A percentile compares a stretch with the other conserved stretches of the same genome.
Conservation (phyloP, 2,797 vertebrate species). For the Malurus leucopterus region DNA sequence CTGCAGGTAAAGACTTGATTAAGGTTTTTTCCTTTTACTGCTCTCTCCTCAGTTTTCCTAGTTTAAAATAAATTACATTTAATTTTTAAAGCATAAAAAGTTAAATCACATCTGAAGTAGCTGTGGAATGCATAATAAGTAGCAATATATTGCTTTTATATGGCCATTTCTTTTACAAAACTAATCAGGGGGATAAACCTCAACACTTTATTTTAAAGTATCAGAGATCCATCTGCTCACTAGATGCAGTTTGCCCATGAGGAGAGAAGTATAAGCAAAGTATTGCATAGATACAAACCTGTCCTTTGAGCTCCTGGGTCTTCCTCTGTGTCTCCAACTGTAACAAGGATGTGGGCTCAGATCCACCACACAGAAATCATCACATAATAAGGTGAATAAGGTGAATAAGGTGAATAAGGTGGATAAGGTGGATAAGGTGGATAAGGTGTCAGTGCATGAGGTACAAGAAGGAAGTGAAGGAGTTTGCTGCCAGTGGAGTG, state of each 20-base stretch:
- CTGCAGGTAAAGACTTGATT: not conserved
- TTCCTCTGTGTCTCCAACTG: not conserved
- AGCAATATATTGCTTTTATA: not conserved
- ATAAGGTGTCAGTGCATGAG: not conserved
- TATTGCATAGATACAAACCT: not conserved
- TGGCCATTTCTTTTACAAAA: not conserved
- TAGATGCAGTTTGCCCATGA: not conserved
- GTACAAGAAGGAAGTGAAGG: not conserved
- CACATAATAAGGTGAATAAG: no score
- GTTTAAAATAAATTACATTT: not conserved
- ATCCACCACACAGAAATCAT: not conserved
- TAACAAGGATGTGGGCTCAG: not conserved
- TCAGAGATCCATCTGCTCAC: not conserved
- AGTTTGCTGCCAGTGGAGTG: not conserved
- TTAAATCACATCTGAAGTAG: not conserved
- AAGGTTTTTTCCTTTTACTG: not conserved
- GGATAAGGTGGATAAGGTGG: not conserved
- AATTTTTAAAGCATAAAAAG: not conserved
- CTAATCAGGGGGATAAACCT: accelerated
- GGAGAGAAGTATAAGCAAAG: not conserved
- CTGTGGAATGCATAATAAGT: not conserved
- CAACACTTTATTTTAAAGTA: not conserved
- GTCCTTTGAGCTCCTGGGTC: not conserved
- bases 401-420: no score
- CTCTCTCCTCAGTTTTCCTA: not conserved